A percentile compares a stretch with the other conserved stretches of the same genome.
phyloP scores from a whole-genome alignment of 2,888 invertebrate genomes.

The Aphidius colemani region DNA sequence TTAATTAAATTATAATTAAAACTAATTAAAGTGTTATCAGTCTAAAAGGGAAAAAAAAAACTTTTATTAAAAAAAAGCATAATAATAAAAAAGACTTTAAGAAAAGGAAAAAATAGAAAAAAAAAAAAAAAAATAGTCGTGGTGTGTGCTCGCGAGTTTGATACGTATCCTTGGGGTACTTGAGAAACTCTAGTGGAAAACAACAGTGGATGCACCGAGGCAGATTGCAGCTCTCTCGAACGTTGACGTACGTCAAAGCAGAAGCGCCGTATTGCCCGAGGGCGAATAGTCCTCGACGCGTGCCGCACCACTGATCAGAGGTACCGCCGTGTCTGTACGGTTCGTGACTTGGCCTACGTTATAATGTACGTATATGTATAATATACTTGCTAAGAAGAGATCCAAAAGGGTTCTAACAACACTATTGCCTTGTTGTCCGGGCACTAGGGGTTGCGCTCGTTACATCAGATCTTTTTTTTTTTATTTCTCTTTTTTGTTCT shows the following conservation, averaged over 20 bases:
- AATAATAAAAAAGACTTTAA: conserved; percentile 23
- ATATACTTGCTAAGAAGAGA: conserved; percentile 12
- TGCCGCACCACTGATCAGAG: conserved; percentile 57
- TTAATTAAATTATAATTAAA: too few species aligned
- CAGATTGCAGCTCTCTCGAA: conserved; percentile 40
- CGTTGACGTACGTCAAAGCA: conserved; percentile 50
- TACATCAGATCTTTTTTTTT: too few species aligned
- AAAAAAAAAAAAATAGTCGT: neutral
- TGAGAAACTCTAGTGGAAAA: neutral
- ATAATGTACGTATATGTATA: conserved; percentile 27
- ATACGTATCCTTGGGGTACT: neutral
- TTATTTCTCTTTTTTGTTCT: too few species aligned
- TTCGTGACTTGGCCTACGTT: conserved; percentile 1
- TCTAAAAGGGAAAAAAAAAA: too few species aligned
- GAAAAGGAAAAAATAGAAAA: neutral
- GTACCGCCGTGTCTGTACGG: conserved; percentile 41
- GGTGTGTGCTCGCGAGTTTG: neutral
- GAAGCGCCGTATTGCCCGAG: conserved; percentile 54
- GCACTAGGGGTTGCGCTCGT: conserved; percentile 7
- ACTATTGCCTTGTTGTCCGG: conserved; percentile 1
- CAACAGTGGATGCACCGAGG: conserved; percentile 19
- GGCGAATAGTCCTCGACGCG: conserved; percentile 57
- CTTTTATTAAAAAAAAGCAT: neutral
- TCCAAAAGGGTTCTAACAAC: conserved; percentile 13
- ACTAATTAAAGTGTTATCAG: too few species aligned